Evolutionary conservation across 2,113 vertebrate genomes (phyloP), one percentile per base, ranked within the genome.

Genomic region (Equus przewalskii): DNA sequence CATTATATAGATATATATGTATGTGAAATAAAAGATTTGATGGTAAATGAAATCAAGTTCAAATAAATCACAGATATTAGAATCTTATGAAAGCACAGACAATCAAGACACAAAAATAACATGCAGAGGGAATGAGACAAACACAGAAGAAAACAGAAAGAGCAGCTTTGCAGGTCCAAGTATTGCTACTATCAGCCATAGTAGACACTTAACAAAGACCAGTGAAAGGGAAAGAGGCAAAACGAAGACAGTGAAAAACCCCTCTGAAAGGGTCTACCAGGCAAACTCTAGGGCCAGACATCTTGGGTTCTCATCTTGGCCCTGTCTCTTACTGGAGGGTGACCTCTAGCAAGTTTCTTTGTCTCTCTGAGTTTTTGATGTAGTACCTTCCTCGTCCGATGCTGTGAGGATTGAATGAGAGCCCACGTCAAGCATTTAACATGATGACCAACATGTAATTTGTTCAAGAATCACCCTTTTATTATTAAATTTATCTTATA

Each of bases 31-130:
- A 90, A 96, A 36, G 41, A 58, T 16, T 19, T 80, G 30, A 10
- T 49, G 51, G 79, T 85, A 89, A 94, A 58, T 49, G 21, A 91
- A 82, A 81, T 83, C 41, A 60, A 72, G 22, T 89, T 82, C n/a
- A 96, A 62, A 81, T 46, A 78, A 82, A 28, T 30, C 19, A 69
- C 5, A 94, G 51, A 54, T 60, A 81, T 33, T 56, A 87, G n/a
- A 56, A 65, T 91, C 44, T 78, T 73, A 78, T 79, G 85, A n/a
- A 85, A 80, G 41, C n/a, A 79, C 10, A 84, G 64, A 22, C 15
- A 56, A 62, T 79, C 44, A 84, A 88, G 75, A 46, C 49, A 84
- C 21, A 54, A n/a, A 72, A 58, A 65, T 51, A 10, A 16, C 58
- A 46, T 41, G 7, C 7, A 62, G 9, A 8, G 7, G 28, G 26